Evolutionary conservation across 2,113 vertebrate species (phyloP).

Genomic region (Syrrhaptes paradoxus): DNA sequence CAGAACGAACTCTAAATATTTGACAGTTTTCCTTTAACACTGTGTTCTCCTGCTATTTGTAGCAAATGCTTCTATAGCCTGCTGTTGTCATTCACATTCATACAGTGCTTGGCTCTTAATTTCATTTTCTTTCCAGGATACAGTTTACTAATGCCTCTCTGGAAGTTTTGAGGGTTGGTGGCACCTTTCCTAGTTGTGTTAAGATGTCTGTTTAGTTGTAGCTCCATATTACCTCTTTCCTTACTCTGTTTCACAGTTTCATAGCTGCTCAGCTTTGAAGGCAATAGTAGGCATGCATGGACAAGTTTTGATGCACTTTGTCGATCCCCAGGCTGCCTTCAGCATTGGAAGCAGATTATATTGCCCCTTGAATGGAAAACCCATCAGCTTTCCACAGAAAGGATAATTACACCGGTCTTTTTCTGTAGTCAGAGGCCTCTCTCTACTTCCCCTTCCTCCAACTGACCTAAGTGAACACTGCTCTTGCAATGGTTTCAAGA

Average conservation of each 20-base stretch:
- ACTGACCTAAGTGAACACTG: neutral
- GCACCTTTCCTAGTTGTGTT: neutral
- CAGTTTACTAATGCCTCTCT: neutral
- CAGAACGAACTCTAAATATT: neutral
- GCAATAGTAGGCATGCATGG: neutral
- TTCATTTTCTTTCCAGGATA: neutral
- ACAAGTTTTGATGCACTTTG: neutral
- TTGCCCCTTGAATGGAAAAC: neutral
- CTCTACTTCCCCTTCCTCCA: neutral
- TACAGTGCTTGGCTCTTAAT: rapidly evolving
- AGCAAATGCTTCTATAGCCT: neutral
- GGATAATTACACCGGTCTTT: neutral
- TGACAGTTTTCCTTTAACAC: neutral
- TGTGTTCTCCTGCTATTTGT: neutral
- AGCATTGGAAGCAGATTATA: neutral
- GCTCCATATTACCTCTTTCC: neutral
- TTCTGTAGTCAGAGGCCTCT: neutral
- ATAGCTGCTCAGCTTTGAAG: neutral
- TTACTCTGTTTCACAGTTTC: neutral
- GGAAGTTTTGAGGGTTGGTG: neutral
- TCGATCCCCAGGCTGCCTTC: neutral
- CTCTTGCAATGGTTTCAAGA: neutral
- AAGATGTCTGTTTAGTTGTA: neutral
- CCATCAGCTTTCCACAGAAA: neutral
- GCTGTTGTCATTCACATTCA: neutral